phyloP scores from a whole-genome alignment of 1,140 invertebrate genomes.

The Cydia pomonella region DNA sequence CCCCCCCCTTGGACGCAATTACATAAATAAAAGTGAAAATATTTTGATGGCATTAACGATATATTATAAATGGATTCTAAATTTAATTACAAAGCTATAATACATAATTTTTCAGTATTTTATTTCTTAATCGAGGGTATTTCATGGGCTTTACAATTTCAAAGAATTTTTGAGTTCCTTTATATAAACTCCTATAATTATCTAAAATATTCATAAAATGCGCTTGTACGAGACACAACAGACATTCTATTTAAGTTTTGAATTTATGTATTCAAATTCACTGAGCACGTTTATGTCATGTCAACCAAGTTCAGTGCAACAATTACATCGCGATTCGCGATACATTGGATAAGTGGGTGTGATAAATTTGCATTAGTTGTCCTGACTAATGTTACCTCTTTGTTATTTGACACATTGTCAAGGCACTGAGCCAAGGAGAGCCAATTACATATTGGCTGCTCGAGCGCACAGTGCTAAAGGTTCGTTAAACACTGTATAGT shows the following conservation, averaged over 20 bases:
- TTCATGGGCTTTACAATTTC: too few species aligned
- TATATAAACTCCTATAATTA: too few species aligned
- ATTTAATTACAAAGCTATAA: too few species aligned
- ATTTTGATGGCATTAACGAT: too few species aligned
- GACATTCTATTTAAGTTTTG: neutral
- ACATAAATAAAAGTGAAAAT: too few species aligned
- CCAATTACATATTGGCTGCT: slow-evolving; percentile 47
- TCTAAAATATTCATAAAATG: too few species aligned
- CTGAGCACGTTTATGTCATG: neutral
- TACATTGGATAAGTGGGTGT: slow-evolving; percentile 50
- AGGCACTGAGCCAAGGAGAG: slow-evolving; percentile 53
- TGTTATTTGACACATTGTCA: slow-evolving; percentile 63
- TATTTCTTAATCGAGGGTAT: too few species aligned
- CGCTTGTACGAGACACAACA: too few species aligned
- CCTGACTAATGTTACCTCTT: slow-evolving; percentile 51
- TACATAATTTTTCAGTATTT: too few species aligned
- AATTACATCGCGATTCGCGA: slow-evolving; percentile 27
- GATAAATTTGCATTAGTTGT: slow-evolving; percentile 57
- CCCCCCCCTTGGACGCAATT: neutral
- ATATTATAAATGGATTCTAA: too few species aligned
- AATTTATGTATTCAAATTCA: neutral
- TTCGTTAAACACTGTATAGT: neutral
- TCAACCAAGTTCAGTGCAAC: slow-evolving; percentile 10
- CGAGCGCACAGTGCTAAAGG: neutral
- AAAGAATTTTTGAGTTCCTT: too few species aligned